Conservation (phyloP, 2,888 invertebrate species). For the Papilio gigon region DNA sequence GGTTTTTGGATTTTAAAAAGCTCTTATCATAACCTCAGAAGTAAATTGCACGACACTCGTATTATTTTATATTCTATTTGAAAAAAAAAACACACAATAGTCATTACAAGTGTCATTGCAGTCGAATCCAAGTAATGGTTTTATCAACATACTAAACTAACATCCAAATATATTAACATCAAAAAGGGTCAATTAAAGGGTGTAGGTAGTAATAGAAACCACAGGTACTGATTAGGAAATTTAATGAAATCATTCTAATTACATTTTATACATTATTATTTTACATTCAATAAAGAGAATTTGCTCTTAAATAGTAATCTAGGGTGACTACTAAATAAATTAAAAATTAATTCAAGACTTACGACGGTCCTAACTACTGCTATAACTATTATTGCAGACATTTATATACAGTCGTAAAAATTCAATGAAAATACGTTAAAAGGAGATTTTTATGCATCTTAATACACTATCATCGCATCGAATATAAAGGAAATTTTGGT, state of each 20-base stretch:
- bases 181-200: no score
- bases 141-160: no score
- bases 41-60: no score
- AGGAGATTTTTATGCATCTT: constrained; percentile 58
- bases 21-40: no score
- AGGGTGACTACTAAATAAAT: constrained; percentile 74
- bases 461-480: constrained; percentile 66
- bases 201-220: constrained; percentile 25
- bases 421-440: constrained; percentile 68
- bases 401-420: constrained; percentile 71
- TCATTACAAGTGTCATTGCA: no score
- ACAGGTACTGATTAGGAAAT: constrained; percentile 73
- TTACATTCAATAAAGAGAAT: constrained; percentile 55
- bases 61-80: no score
- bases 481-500: constrained; percentile 80
- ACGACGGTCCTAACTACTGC: constrained; percentile 63
- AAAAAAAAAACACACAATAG: no score
- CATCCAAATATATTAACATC: no score
- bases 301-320: constrained; percentile 64
- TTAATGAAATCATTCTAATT: constrained; percentile 81
- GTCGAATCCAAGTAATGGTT: no score
- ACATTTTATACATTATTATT: constrained; percentile 79
- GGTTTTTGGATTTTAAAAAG: no score
- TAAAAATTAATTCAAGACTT: constrained; percentile 66
- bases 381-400: constrained; percentile 77